These are phyloP conservation scores for Stichopus chloronotus DNA, from an alignment of 35 echinoderm and acorn worm species.

Conservation along the genomic window DNA sequence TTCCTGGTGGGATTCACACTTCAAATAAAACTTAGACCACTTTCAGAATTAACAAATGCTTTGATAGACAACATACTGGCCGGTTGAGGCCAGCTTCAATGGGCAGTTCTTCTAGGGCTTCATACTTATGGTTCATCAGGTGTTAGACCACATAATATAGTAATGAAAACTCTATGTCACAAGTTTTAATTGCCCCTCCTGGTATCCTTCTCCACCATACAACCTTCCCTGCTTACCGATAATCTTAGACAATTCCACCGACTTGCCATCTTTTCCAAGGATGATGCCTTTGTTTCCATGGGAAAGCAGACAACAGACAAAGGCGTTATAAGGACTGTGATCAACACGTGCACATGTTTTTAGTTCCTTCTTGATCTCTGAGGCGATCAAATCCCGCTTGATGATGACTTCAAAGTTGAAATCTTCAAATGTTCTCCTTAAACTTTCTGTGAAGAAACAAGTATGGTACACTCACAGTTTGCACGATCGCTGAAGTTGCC, in stretches of 20 bases:
- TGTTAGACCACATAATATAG: too few relatives aligned
- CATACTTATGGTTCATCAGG: too few relatives aligned
- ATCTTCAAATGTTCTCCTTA: neutral
- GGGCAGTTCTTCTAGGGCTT: too few relatives aligned
- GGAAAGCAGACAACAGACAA: conserved; percentile 32
- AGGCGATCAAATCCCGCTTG: neutral
- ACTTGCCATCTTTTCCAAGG: conserved; percentile 21
- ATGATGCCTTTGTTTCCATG: conserved; percentile 34
- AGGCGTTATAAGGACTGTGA: conserved; percentile 20
- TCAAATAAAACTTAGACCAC: too few relatives aligned
- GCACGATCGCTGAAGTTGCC: neutral
- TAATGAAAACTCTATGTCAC: too few relatives aligned
- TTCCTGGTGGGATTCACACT: too few relatives aligned
- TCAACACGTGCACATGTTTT: neutral
- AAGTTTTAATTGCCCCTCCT: too few relatives aligned
- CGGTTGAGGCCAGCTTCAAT: too few relatives aligned
- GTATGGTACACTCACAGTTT: neutral
- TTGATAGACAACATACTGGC: too few relatives aligned
- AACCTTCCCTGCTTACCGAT: neutral
- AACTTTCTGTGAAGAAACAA: conserved; percentile 27
- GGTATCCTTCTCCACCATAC: too few relatives aligned
- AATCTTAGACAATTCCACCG: neutral
- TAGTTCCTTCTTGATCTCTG: neutral
- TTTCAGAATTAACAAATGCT: too few relatives aligned
- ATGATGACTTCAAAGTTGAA: conserved; percentile 24